Base-by-base conservation (phyloP, 1,140 invertebrate species). In the Zaprionus lachaisei region DNA sequence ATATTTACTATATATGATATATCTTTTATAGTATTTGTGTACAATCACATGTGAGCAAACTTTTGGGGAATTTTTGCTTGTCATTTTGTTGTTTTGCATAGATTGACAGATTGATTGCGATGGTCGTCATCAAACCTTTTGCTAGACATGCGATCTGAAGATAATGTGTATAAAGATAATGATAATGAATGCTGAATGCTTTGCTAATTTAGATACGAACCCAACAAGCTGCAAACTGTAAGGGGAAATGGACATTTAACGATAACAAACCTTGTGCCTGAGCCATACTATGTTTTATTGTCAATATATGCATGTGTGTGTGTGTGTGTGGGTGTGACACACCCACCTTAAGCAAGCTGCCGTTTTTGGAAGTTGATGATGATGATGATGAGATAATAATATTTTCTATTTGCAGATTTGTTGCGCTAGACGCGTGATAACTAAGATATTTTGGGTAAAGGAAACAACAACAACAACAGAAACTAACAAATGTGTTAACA, bases 401-500 rank as follows among this genome's bases (percentile, higher is more conserved):
- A 71, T 85, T 90, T 90, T 87, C 84, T 87, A 90, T 87, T 87
- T 87, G 83, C 84, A 87, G 84, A 87, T 87, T 81, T 81, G 74
- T 68, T 75, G 83, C 81, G 70, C 77, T 81, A 90, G 79, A 66
- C 78, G 85, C 73, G 81, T 90, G 78, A 72, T 87, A 90, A 83
- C 56, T n/a, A 69, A 76, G 47, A 63, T 26, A 58, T 57, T 77
- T 83, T 70, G 81, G 83, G 87, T 87, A 86, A 80, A 68, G 57
- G 66, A 66, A 26, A 15, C 55, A 64, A 55, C 54, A 44, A 41
- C 24, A 24, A 26, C 31, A 34, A 34, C 31, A 34, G 17, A 41
- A 41, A 47, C 26, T 71, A 65, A 62, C 62, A 61, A 67, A 81
- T 76, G 67, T 74, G 61, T 87, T 79, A 80, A 74, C 56, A 73